Evolutionary conservation across 2,797 vertebrate genomes (phyloP).

Genomic region (Danionella dracula): DNA sequence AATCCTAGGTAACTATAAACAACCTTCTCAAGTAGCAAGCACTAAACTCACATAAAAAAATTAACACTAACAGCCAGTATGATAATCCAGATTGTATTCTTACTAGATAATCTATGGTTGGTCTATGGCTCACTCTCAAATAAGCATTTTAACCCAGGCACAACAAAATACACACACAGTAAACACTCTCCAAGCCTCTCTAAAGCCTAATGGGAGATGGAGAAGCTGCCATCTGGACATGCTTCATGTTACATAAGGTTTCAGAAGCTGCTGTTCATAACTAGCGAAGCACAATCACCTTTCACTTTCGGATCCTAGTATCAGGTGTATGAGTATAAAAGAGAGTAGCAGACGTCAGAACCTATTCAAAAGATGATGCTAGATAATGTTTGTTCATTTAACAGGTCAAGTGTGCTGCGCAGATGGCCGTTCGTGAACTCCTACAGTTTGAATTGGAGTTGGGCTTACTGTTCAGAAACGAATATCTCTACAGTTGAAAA

Average conservation of each 20-base stretch:
- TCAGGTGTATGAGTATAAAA: not conserved
- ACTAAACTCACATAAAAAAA: not conserved
- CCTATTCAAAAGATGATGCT: too few relatives aligned
- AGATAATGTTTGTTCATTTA: not conserved
- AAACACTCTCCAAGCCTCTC: constrained; percentile 22
- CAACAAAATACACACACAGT: constrained; percentile 8
- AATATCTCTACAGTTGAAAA: too few relatives aligned
- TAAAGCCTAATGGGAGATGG: constrained; percentile 34
- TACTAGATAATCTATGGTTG: constrained; percentile 25
- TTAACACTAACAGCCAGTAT: not conserved
- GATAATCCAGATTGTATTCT: constrained; percentile 16
- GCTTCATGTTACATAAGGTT: constrained; percentile 55
- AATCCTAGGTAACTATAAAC: not conserved
- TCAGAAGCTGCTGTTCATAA: not conserved
- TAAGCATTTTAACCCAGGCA: constrained; percentile 8
- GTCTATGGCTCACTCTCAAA: constrained; percentile 9
- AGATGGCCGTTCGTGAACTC: too few relatives aligned
- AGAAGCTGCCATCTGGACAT: constrained; percentile 58
- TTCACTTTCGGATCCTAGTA: not conserved
- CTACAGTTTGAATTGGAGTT: too few relatives aligned
- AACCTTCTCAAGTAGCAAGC: not conserved
- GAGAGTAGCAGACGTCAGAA: not conserved
- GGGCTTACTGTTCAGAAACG: too few relatives aligned
- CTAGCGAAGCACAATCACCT: not conserved
- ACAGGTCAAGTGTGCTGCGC: not conserved